Base-by-base conservation (phyloP, 2,888 invertebrate species). In the Punctoribates punctum region DNA sequence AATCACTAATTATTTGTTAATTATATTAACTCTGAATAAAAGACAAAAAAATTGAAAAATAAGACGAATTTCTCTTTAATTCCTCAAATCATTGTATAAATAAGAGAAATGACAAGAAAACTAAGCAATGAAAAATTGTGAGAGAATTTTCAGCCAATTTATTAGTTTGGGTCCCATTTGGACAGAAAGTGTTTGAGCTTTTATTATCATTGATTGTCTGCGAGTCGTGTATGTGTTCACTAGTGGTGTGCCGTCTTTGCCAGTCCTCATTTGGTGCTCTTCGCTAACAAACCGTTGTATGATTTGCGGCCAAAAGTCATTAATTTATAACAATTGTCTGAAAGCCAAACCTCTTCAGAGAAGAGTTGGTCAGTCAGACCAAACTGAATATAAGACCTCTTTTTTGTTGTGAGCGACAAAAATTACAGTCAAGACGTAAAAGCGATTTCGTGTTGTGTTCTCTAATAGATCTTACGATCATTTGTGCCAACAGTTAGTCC, bases 281-380 rank as follows among this genome's bases (percentile, higher is more conserved):
- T 15, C 17, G 38, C 38, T 38, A 67, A 38, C 38, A 67, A 29
- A 67, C n/a, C n/a, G n/a, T 38, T 67, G 60, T 60, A 9, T 60
- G 60, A 60, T 60, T 60, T 60, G 67, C 20, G 38, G 67, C 38
- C 38, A 38, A 9, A 67, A 34, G 67, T 67, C 67, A 67, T 67
- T 67, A 67, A 67, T 67, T 67, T 67, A 34, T 67, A 67, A 38
- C 67, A 67, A 67, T 67, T 67, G 67, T 34, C 67, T 38, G 67
- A 67, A 17, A 67, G 34, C 34, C 34, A 34, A 29, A 67, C 67
- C 67, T 38, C 34, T 67, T 67, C 67, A 38, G 15, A 11, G 25
- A 62, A 15, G 13, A 29, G 25, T 27, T 62, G 62, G 34, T 67
- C 38, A 60, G 15, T 11, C 27, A 25, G 13, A 27, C 6, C 60